These are phyloP conservation scores for Oncorhynchus clarkii DNA, from an alignment of 2,113 vertebrate species.

Conservation along the genomic window DNA sequence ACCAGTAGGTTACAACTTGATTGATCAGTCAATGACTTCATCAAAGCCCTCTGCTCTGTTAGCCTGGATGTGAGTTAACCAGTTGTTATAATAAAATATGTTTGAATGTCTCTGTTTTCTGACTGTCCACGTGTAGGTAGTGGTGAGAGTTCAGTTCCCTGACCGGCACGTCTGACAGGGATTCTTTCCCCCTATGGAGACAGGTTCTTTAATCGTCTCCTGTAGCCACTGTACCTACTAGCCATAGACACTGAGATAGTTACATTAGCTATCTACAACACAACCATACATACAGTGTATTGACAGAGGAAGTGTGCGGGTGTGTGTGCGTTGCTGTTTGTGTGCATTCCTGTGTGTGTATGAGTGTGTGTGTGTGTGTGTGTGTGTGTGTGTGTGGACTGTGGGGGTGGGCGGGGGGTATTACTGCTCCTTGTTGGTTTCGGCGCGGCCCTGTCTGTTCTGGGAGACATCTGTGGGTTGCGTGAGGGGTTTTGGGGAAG, in stretches of 20 bases:
- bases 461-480: conserved; percentile 74
- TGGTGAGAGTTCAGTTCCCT: background rate
- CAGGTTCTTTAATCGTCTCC: conserved; percentile 34
- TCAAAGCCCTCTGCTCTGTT: too few relatives aligned
- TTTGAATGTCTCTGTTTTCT: too few relatives aligned
- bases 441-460: conserved; percentile 59
- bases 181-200: conserved; percentile 77
- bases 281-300: too few relatives aligned
- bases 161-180: conserved; percentile 57
- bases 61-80: background rate
- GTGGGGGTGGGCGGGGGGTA: conserved; percentile 44
- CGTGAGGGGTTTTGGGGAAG: conserved; percentile 70
- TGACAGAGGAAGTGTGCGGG: too few relatives aligned
- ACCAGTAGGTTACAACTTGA: too few relatives aligned
- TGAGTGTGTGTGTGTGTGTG: conserved; percentile 28
- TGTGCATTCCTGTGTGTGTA: background rate
- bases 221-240: background rate
- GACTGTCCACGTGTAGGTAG: background rate
- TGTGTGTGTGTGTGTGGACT: conserved; percentile 11
- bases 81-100: background rate
- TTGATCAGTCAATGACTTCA: too few relatives aligned
- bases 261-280: too few relatives aligned
- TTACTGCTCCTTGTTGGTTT: conserved; percentile 62
- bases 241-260: too few relatives aligned
- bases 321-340: background rate